Base-by-base conservation (phyloP, 1,140 invertebrate genomes). In the Drosophila saltans region DNA sequence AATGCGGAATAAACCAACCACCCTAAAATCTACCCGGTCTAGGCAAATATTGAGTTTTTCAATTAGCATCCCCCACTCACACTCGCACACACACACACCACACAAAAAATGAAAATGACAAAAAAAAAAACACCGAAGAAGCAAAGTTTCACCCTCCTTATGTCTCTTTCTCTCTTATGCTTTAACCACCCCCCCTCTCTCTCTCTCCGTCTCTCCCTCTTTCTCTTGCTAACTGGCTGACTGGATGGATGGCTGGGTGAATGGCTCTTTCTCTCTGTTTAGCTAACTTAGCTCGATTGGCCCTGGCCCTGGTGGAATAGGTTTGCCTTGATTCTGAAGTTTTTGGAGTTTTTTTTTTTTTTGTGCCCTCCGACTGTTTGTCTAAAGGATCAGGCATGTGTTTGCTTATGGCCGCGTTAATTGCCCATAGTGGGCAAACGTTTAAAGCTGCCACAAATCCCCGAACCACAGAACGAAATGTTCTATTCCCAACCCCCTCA, bases 391-490 rank as follows among this genome's bases (percentile, higher is more conserved):
- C 84, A 89, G 78, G 78, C 77, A 60, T 69, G 57, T 89, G 84
- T 89, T 89, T 89, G 81, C 85, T 63, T 89, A 72, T 70, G 84
- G 81, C 60, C 85, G 85, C 85, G 84, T 89, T 89, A 89, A 89
- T 89, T 89, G 84, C 84, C 84, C 84, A 90, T 89, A 90, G 84
- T 89, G 84, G 45, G 84, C 78, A 70, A 89, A 78, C 84, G 80
- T 89, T 89, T 89, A 89, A 89, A 89, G 84, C 84, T 75, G 84
- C 84, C 84, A 74, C 84, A 88, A 88, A 88, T 88, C 83, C 80
- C 72, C 74, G 43, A 48, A 61, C 64, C 83, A 70, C 69, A 60
- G 60, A 72, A 72, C 65, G 48, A 52, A 60, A 86, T 86, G 83
- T 79, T 68, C 16, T 16, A 16, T 16, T 16, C 16, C 16, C 16